phyloP scores from a whole-genome alignment of 23 tunicate genomes.

The Ciona savignyi region DNA sequence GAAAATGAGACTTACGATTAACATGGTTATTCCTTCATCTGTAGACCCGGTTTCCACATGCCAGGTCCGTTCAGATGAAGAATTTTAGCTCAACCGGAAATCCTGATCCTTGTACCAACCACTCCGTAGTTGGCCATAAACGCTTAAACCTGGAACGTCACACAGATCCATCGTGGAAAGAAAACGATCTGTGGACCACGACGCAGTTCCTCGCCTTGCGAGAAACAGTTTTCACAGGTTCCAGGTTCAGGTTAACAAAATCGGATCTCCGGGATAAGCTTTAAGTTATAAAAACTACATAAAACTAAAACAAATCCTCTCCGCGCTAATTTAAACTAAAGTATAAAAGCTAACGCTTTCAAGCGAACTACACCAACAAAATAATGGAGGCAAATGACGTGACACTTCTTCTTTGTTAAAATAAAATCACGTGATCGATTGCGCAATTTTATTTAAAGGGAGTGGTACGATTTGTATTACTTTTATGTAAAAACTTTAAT shows the following conservation, averaged over 20 bases:
- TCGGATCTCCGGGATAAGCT: not conserved
- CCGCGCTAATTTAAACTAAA: too few relatives aligned
- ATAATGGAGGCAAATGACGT: not conserved
- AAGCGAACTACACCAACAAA: not conserved
- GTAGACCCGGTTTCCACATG: constrained; percentile 54
- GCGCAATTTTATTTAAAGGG: not conserved
- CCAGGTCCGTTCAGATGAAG: constrained; percentile 73
- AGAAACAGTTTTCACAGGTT: not conserved
- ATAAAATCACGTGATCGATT: not conserved
- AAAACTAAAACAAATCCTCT: not conserved
- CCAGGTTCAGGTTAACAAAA: not conserved
- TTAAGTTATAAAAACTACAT: not conserved
- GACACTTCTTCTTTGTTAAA: not conserved
- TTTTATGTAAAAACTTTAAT: not conserved
- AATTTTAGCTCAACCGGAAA: too few relatives aligned
- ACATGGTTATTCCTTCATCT: constrained; percentile 52
- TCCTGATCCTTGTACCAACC: too few relatives aligned
- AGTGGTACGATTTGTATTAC: not conserved
- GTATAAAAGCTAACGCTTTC: not conserved
- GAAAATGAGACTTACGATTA: not conserved
- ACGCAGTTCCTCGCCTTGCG: not conserved
- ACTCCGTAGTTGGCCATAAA: too few relatives aligned
- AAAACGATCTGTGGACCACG: not conserved
- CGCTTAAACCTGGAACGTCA: too few relatives aligned
- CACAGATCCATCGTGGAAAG: not conserved